phyloP scores from a whole-genome alignment of 1,140 invertebrate genomes.

The Sycophila sp. region DNA sequence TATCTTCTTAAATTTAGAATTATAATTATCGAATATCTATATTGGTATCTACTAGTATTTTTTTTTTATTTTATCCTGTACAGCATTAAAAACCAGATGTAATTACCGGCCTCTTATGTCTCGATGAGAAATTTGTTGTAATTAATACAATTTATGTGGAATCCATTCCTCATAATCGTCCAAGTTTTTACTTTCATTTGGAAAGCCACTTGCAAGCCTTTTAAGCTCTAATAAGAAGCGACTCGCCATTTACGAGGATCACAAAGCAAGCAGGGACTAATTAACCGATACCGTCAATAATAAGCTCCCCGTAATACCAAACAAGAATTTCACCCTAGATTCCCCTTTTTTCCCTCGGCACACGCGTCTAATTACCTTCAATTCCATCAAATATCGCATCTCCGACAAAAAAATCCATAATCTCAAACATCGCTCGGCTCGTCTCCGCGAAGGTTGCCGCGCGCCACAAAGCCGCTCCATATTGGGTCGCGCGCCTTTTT shows the following conservation, averaged over 20 bases:
- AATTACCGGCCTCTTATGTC: too few relatives aligned
- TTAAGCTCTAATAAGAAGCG: constrained; percentile 22
- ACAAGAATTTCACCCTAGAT: constrained; percentile 22
- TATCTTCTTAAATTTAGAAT: too few relatives aligned
- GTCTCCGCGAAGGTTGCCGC: constrained; percentile 30
- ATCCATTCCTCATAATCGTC: not conserved
- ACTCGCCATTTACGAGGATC: constrained; percentile 8
- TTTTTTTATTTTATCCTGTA: too few relatives aligned
- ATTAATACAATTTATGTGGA: not conserved
- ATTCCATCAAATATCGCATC: constrained; percentile 2
- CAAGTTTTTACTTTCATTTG: constrained; percentile 18
- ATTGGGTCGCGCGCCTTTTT: constrained; percentile 55
- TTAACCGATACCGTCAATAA: constrained; percentile 6
- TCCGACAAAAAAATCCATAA: constrained; percentile 55
- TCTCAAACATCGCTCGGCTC: constrained; percentile 20
- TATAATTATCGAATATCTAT: too few relatives aligned
- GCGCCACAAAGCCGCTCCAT: constrained; percentile 49
- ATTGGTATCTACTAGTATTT: too few relatives aligned
- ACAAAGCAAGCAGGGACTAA: constrained; percentile 19
- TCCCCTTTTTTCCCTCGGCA: not conserved
- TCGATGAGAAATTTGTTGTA: not conserved
- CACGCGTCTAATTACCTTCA: constrained; percentile 3
- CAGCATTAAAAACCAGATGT: too few relatives aligned
- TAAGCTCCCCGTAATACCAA: not conserved
- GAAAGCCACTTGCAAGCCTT: constrained; percentile 6